These are phyloP conservation scores for Cetoscarus ocellatus DNA, from an alignment of 2,797 vertebrate genomes.

Conservation along the genomic window DNA sequence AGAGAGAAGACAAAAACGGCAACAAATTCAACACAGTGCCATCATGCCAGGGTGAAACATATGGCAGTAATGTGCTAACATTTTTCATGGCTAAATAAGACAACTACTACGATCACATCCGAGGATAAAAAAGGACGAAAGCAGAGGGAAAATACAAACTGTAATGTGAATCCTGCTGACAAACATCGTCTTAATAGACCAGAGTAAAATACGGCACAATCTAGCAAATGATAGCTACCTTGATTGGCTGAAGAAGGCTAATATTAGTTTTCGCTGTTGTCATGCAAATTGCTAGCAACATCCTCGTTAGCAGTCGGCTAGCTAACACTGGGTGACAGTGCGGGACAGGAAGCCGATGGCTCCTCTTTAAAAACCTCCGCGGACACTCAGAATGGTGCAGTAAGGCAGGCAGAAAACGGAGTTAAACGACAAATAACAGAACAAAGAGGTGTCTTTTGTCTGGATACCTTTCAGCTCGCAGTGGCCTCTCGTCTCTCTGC, in stretches of 20 bases:
- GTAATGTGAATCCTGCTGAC: slow-evolving; percentile 4
- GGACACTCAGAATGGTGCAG: slow-evolving; percentile 17
- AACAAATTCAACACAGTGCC: slow-evolving; percentile 11
- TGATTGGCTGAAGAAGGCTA: slow-evolving; percentile 75
- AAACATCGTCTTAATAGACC: slow-evolving; percentile 22
- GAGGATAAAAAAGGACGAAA: slow-evolving; percentile 41
- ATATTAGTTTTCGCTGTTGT: slow-evolving; percentile 85
- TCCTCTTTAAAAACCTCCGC: slow-evolving; percentile 15
- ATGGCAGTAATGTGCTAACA: slow-evolving; percentile 51
- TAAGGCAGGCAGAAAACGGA: slow-evolving; percentile 16
- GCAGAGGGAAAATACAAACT: slow-evolving; percentile 10
- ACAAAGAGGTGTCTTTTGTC: slow-evolving; percentile 59
- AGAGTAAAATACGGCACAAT: slow-evolving; percentile 46
- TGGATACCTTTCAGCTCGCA: slow-evolving; percentile 78
- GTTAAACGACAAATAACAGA: slow-evolving; percentile 46
- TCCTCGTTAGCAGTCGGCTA: slow-evolving; percentile 74
- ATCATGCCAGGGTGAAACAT: slow-evolving; percentile 29
- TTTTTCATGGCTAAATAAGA: slow-evolving; percentile 51
- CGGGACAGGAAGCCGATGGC: slow-evolving; percentile 48
- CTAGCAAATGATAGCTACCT: slow-evolving; percentile 62
- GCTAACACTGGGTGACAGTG: slow-evolving; percentile 69
- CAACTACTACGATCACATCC: slow-evolving; percentile 49
- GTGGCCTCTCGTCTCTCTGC: slow-evolving; percentile 78
- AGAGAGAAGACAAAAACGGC: slow-evolving; percentile 36
- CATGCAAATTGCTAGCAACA: slow-evolving; percentile 83